Evolutionary conservation across 2,113 vertebrate genomes (phyloP).

Genomic region (Paracanthobrama guichenoti): DNA sequence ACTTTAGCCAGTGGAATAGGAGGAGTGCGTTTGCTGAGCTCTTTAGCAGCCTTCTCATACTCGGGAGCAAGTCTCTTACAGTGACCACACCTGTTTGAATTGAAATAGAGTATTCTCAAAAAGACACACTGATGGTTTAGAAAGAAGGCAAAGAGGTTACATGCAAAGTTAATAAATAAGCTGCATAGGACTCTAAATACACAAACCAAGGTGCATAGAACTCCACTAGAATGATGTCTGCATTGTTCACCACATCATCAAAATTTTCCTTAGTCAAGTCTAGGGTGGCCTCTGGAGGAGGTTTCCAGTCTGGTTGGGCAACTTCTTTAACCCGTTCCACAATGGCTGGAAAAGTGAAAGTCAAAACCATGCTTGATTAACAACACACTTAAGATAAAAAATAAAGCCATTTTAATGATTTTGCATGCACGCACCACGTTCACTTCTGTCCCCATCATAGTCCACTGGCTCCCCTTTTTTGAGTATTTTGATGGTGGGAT

Average conservation of each 20-base stretch:
- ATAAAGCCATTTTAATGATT: no score
- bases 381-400: background rate
- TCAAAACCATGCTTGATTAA: background rate
- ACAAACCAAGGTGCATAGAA: constrained; percentile 98
- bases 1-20: constrained; percentile 92
- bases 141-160: background rate
- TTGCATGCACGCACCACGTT: constrained; percentile 76
- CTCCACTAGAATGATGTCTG: constrained; percentile 96
- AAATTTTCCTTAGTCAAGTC: constrained; percentile 94
- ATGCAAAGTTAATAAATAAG: background rate
- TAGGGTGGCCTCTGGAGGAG: constrained; percentile 89
- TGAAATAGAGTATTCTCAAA: background rate
- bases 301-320: constrained; percentile 88
- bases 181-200: background rate
- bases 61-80: constrained; percentile 95
- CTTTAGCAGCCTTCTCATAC: constrained; percentile 93
- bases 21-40: constrained; percentile 82
- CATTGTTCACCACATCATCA: constrained; percentile 82
- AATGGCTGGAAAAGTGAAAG: constrained; percentile 78
- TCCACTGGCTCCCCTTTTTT: constrained; percentile 92
- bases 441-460: constrained; percentile 88
- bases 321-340: constrained; percentile 88
- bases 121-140: background rate
- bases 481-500: constrained; percentile 95
- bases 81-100: constrained; percentile 88